Conservation (phyloP, 2,888 invertebrate species). For the Cerceris rybyensis region DNA sequence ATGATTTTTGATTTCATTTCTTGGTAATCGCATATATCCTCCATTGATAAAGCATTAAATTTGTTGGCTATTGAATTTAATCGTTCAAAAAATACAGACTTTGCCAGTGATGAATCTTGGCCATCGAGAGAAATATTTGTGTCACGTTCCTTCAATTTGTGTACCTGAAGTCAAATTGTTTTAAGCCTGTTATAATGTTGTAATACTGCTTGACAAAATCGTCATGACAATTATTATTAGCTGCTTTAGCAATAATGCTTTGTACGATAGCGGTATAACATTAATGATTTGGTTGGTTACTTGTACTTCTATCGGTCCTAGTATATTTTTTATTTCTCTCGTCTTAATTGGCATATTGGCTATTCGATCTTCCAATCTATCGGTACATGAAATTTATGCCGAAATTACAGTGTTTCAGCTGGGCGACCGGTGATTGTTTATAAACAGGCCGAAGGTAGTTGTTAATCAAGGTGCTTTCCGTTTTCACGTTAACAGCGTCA, state of each 20-base stretch:
- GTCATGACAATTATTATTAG: too few relatives aligned
- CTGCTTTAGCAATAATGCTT: not conserved
- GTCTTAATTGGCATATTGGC: slow-evolving; percentile 74
- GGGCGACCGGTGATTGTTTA: slow-evolving; percentile 37
- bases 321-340: slow-evolving; percentile 70
- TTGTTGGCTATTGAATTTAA: slow-evolving; percentile 69
- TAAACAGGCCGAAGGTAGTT: slow-evolving; percentile 62
- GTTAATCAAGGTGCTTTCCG: slow-evolving; percentile 15
- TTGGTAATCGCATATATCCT: slow-evolving; percentile 67
- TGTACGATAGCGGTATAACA: too few relatives aligned
- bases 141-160: slow-evolving; percentile 64
- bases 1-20: slow-evolving; percentile 72
- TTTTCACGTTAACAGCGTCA: slow-evolving; percentile 10
- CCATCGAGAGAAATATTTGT: slow-evolving; percentile 39
- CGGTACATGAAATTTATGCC: slow-evolving; percentile 7
- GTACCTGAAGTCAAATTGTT: slow-evolving; percentile 59
- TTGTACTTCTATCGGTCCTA: slow-evolving; percentile 72
- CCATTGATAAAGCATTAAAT: slow-evolving; percentile 69
- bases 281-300: slow-evolving; percentile 58
- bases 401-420: slow-evolving; percentile 27
- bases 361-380: slow-evolving; percentile 10
- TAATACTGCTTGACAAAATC: too few relatives aligned
- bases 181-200: not conserved
- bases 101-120: slow-evolving; percentile 52
- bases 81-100: slow-evolving; percentile 69